Conservation (phyloP, 1,140 invertebrate genomes). For the Saccostrea glomerata region DNA sequence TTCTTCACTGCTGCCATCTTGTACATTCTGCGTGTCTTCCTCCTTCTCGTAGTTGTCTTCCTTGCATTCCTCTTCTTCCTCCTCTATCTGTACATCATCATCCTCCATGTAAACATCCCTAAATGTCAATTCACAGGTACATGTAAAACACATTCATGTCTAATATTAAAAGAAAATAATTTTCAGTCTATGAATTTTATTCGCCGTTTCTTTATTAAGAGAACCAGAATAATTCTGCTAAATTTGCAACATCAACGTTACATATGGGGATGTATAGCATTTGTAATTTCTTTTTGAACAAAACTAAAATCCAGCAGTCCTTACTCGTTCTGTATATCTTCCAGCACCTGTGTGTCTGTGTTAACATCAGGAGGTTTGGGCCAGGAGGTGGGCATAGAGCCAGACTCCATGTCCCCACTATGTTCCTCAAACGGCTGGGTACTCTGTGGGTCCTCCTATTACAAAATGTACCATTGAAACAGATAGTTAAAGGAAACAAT, state of each 20-base stretch:
- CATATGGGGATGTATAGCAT: too few species aligned
- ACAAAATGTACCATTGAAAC: neutral
- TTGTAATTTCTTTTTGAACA: too few species aligned
- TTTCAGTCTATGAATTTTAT: too few species aligned
- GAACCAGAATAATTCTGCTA: too few species aligned
- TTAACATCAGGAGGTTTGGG: constrained; percentile 74
- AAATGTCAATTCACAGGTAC: neutral
- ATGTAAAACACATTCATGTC: too few species aligned
- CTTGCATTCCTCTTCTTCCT: constrained; percentile 66
- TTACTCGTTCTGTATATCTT: constrained; percentile 42
- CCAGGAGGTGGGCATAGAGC: constrained; percentile 65
- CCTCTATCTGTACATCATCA: constrained; percentile 65
- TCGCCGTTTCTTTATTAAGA: too few species aligned
- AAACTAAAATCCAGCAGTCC: neutral
- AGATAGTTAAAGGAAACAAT: neutral
- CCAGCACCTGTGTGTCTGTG: constrained; percentile 55
- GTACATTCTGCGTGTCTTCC: constrained; percentile 38
- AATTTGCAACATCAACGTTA: too few species aligned
- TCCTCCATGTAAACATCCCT: constrained; percentile 45
- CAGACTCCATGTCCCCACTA: constrained; percentile 49
- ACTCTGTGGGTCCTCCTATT: constrained; percentile 31
- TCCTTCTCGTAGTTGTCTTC: constrained; percentile 62
- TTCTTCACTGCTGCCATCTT: constrained; percentile 56
- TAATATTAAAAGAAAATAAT: too few species aligned
- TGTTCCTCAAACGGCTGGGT: constrained; percentile 66